These are phyloP conservation scores for Stigmatopora argus DNA, from an alignment of 2,113 vertebrate genomes.

Conservation along the genomic window DNA sequence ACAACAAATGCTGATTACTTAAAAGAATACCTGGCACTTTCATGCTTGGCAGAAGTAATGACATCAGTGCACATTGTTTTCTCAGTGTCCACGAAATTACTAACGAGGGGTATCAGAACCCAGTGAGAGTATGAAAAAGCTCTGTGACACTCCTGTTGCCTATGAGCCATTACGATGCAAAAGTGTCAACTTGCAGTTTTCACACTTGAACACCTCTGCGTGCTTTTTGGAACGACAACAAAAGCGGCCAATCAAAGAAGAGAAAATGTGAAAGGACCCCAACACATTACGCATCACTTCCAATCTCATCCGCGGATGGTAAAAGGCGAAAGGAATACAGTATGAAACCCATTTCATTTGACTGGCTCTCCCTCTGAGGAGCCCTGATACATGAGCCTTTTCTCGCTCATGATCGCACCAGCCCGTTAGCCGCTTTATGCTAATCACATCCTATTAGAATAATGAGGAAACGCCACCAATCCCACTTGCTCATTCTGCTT, in stretches of 20 bases:
- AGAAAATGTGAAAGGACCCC: conserved; percentile 26
- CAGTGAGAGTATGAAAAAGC: conserved; percentile 22
- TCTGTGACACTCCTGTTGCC: conserved; percentile 17
- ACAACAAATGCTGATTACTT: background rate
- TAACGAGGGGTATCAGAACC: background rate
- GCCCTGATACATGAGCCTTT: background rate
- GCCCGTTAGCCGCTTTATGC: conserved; percentile 47
- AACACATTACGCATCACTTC: conserved; percentile 23
- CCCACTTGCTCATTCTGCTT: conserved; percentile 54
- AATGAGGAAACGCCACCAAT: conserved; percentile 66
- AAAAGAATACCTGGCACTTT: background rate
- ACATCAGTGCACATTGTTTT: background rate
- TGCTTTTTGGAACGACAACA: conserved; percentile 48
- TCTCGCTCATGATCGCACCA: conserved; percentile 43
- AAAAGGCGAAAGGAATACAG: conserved; percentile 22
- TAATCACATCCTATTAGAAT: conserved; percentile 72
- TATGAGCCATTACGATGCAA: conserved; percentile 55
- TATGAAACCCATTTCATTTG: conserved; percentile 33
- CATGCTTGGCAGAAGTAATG: background rate
- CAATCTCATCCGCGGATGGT: conserved; percentile 33
- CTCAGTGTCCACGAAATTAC: background rate
- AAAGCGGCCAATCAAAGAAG: conserved; percentile 48
- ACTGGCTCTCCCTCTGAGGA: conserved; percentile 13
- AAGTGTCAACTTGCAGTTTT: conserved; percentile 55
- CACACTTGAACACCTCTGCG: conserved; percentile 52